Conservation (phyloP, 2,888 invertebrate species). For the Nomada flava region DNA sequence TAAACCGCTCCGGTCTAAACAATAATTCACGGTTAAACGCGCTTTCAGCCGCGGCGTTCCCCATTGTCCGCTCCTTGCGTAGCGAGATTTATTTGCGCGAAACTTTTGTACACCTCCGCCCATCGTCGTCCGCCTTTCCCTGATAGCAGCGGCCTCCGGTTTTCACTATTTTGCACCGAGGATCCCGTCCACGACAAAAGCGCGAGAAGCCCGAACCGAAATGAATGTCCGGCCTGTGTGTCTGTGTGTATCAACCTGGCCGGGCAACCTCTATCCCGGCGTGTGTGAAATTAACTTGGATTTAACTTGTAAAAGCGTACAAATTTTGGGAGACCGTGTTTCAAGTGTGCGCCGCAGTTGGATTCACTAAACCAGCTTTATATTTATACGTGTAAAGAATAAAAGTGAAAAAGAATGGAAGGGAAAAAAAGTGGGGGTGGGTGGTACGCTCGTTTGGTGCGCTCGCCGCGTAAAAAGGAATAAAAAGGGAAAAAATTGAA, state of each 20-base stretch:
- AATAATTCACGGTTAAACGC: conserved; percentile 75
- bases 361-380: conserved; percentile 31
- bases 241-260: conserved; percentile 53
- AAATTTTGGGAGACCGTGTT: conserved; percentile 29
- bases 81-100: conserved; percentile 70
- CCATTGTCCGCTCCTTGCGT: conserved; percentile 72
- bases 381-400: conserved; percentile 36
- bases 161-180: conserved; percentile 64
- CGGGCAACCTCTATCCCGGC: conserved; percentile 25
- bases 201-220: conserved; percentile 55
- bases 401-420: too few species aligned
- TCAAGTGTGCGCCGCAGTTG: conserved; percentile 21
- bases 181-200: conserved; percentile 62
- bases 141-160: conserved; percentile 59
- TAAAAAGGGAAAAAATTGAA: conserved; percentile 1
- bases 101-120: conserved; percentile 69
- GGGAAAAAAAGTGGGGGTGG: neutral
- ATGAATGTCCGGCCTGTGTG: conserved; percentile 58
- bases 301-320: conserved; percentile 42
- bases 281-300: conserved; percentile 64
- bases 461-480: conserved; percentile 10
- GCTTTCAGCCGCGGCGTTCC: conserved; percentile 66
- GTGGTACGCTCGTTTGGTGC: neutral
- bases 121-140: conserved; percentile 55
- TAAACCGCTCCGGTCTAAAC: conserved; percentile 66